These are phyloP conservation scores for Halichondria panicea DNA, from an alignment of 37 sponge, comb jelly and placozoan species.

Conservation along the genomic window DNA sequence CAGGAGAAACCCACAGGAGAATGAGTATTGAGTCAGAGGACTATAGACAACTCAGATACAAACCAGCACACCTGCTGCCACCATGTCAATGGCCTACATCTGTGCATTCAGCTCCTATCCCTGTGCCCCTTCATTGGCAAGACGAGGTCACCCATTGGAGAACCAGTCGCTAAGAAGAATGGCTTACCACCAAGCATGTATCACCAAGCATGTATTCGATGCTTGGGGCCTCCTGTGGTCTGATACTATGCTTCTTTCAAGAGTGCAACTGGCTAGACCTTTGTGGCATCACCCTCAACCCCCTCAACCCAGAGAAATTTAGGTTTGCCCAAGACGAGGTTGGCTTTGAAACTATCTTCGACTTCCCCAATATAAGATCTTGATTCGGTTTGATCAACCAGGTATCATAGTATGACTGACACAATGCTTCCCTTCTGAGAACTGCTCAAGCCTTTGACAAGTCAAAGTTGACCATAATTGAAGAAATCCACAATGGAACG, in stretches of 20 bases:
- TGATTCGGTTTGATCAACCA: conserved; percentile 26
- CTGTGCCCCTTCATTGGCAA: conserved; percentile 9
- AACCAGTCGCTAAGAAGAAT: conserved; percentile 10
- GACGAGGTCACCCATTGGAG: conserved; percentile 16
- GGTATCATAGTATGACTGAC: no score
- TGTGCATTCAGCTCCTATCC: conserved; percentile 3
- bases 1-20: background rate
- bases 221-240: no score
- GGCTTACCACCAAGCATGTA: conserved; percentile 16
- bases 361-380: no score
- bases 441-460: no score
- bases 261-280: no score
- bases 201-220: background rate
- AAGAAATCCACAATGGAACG: conserved; percentile 42
- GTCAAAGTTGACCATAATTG: conserved; percentile 33
- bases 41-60: background rate
- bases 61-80: conserved; percentile 11
- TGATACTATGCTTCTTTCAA: no score
- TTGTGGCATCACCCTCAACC: no score
- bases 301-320: no score
- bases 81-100: conserved; percentile 16
- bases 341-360: no score
- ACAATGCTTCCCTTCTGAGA: no score
- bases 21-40: conserved; percentile 3
- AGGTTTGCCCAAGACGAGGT: no score